A percentile compares a stretch with the other conserved stretches of the same genome.
phyloP scores from a whole-genome alignment of 2,888 invertebrate genomes.

The Acheta domesticus region DNA sequence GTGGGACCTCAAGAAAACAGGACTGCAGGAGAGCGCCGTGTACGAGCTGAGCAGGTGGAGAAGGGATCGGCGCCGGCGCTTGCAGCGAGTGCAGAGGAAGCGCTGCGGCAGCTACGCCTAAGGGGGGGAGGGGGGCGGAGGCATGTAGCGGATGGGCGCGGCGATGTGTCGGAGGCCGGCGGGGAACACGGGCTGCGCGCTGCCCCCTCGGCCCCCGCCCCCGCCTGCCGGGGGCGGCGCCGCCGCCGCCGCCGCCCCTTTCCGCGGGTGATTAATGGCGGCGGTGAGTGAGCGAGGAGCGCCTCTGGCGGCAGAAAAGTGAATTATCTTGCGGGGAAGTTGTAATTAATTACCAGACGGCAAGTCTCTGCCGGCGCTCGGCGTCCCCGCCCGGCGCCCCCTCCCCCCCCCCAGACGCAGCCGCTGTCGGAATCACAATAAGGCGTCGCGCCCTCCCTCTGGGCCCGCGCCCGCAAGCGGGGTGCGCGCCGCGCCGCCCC shows the following conservation, averaged over 20 bases:
- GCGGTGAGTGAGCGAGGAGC: slow-evolving; percentile 18
- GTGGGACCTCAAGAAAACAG: too few species aligned
- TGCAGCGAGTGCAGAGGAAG: too few species aligned
- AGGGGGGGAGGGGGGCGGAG: neutral
- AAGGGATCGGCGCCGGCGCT: too few species aligned
- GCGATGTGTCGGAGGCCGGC: neutral
- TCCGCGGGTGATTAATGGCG: neutral
- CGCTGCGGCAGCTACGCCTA: too few species aligned
- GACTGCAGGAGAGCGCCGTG: too few species aligned
- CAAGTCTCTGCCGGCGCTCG: neutral
- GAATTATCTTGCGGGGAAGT: slow-evolving; percentile 30
- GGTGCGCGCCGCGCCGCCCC: too few species aligned
- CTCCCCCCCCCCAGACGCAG: neutral
- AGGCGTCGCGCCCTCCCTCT: neutral
- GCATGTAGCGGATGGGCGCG: neutral
- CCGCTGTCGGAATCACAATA: neutral
- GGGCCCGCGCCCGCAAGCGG: too few species aligned
- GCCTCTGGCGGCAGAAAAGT: slow-evolving; percentile 31
- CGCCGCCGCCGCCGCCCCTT: neutral
- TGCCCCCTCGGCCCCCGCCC: neutral
- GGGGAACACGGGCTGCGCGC: neutral
- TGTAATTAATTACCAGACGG: slow-evolving; percentile 34
- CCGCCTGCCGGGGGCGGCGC: neutral
- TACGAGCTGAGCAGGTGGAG: too few species aligned
- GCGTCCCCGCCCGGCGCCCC: neutral